Evolutionary conservation across 2,113 vertebrate genomes (phyloP), one percentile per base, ranked within the genome.

Genomic region (Sturnira hondurensis): DNA sequence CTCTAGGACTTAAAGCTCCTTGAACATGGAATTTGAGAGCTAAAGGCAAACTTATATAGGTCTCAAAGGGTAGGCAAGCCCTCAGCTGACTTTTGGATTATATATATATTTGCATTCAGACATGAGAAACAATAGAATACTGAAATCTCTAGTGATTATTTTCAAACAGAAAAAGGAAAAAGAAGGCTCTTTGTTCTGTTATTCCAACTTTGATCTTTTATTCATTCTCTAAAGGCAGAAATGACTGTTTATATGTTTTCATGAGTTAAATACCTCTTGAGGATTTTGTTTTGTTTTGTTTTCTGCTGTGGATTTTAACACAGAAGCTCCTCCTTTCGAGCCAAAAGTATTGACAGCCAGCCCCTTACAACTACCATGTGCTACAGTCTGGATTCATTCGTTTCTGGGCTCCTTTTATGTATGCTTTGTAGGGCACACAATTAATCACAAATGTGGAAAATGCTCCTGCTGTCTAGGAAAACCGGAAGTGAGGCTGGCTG

Each of bases 201-300:
- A 95, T 97, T 97, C 73, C 56, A 89, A 83, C 85, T 98, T 98
- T 98, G 96, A 97, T 97, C 96, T 97, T 97, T 86, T 14, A 68
- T 92, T 93, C 80, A 50, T 88, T 92, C 71, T 56, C 74, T 87
- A 86, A 95, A 92, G 89, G 90, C 81, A 61, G 68, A 96, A 96
- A 97, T 3, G 7, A 77, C 97, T 95, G 56, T 96, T 97, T 96
- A 93, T 11, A 83, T 81, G 84, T 93, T 97, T 97, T 94, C 78
- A 84, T 70, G 63, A 93, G 56, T 50, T 85, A 85, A 97, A 87
- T 86, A 41, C 54, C 54, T 86, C 73, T 36, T 24, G 84, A 67
- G 19, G 14, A 38, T 61, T 73, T 93, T 67, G 14, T 16, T 65
- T 92, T 76, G 20, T 89, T 86, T 91, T 77, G 85, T 68, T 93